These are phyloP conservation scores for Butastur rufipennis DNA, from an alignment of 2,113 vertebrate species.

Conservation along the genomic window DNA sequence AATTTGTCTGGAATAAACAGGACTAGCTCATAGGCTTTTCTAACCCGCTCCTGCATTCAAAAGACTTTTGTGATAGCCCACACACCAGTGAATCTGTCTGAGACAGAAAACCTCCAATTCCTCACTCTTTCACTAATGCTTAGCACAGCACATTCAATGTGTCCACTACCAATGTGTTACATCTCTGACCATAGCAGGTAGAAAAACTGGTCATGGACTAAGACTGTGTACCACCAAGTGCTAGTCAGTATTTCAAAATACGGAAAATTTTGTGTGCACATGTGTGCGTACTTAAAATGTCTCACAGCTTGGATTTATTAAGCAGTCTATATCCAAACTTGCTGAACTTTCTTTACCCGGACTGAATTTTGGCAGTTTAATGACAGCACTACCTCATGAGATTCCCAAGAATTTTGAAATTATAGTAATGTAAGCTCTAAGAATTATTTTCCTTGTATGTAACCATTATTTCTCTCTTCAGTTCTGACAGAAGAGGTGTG, in stretches of 20 bases:
- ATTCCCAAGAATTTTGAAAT: not conserved
- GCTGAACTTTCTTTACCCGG: not conserved
- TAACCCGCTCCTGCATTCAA: not conserved
- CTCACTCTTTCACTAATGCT: not conserved
- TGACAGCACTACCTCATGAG: not conserved
- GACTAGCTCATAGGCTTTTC: not conserved
- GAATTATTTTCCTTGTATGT: not conserved
- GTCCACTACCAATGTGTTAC: not conserved
- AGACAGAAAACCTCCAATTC: not conserved
- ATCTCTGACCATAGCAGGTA: not conserved
- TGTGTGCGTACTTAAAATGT: not conserved
- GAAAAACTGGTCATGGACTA: not conserved
- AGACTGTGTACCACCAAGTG: not conserved
- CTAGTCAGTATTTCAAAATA: not conserved
- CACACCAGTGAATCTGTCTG: not conserved
- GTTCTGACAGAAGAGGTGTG: not conserved
- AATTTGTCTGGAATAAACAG: not conserved
- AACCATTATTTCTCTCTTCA: not conserved
- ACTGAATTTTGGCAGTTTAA: not conserved
- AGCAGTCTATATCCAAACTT: not conserved
- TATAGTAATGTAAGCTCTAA: not conserved
- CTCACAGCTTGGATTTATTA: not conserved
- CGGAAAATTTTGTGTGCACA: fast-evolving
- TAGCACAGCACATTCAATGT: fast-evolving
- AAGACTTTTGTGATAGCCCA: not conserved